Evolutionary conservation across 2,797 vertebrate genomes (phyloP).

Genomic region (Allobates femoralis): DNA sequence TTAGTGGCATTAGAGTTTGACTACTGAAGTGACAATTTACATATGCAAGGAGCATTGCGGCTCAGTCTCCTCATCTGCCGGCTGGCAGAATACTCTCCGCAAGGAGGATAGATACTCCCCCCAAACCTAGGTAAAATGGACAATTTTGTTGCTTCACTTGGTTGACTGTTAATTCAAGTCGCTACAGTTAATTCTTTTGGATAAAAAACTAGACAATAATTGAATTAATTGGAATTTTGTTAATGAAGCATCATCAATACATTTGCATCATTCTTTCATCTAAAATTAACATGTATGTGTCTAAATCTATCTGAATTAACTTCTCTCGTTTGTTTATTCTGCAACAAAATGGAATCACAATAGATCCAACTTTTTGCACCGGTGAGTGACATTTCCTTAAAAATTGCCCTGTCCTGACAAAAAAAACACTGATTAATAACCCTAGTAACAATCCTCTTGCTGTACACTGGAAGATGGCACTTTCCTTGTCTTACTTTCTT

Average conservation of each 20-base stretch:
- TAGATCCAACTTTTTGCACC: conserved; percentile 99
- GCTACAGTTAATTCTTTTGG: background rate
- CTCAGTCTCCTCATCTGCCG: too few relatives aligned
- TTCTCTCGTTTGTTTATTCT: conserved; percentile 91
- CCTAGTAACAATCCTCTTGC: conserved; percentile 45
- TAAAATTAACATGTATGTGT: conserved; percentile 48
- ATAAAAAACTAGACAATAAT: background rate
- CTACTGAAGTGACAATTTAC: too few relatives aligned
- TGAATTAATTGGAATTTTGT: background rate
- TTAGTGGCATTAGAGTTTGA: too few relatives aligned
- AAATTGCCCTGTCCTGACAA: conserved; percentile 78
- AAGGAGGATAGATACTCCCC: too few relatives aligned
- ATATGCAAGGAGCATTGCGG: too few relatives aligned
- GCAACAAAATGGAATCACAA: conserved; percentile 95
- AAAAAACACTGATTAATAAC: conserved; percentile 52
- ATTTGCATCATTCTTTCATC: background rate
- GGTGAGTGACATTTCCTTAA: conserved; percentile 93
- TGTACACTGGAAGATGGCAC: conserved; percentile 66
- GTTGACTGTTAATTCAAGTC: background rate
- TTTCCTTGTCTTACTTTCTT: conserved; percentile 64
- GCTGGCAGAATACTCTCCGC: too few relatives aligned
- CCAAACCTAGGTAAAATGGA: background rate
- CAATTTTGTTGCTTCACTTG: background rate
- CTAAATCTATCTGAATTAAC: conserved; percentile 79
- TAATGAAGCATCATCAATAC: conserved; percentile 3